phyloP scores from a whole-genome alignment of 2,113 vertebrate species.

The Pelusios castaneus region DNA sequence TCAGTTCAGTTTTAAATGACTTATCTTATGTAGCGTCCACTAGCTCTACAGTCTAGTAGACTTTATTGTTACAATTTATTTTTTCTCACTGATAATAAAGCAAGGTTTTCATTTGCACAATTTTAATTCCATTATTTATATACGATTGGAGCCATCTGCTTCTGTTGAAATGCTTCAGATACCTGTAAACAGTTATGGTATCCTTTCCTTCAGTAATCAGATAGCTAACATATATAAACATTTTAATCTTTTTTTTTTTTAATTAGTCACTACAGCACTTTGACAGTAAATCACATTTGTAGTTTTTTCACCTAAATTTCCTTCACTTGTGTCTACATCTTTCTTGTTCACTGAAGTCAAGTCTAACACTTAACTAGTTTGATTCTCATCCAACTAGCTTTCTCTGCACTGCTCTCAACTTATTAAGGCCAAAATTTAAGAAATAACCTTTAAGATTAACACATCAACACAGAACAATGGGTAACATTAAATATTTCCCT shows the following conservation, averaged over 20 bases:
- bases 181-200: neutral
- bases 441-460: neutral
- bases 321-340: neutral
- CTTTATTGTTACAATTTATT: neutral
- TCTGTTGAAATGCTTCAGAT: neutral
- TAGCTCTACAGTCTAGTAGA: neutral
- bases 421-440: neutral
- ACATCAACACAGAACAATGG: neutral
- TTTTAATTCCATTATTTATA: neutral
- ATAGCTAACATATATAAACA: neutral
- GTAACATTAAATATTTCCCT: neutral
- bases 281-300: neutral
- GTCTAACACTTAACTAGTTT: neutral
- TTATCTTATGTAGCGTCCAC: neutral
- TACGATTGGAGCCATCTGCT: neutral
- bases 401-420: neutral
- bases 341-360: neutral
- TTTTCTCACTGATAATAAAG: neutral
- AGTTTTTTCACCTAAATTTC: neutral
- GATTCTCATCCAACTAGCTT: accelerated
- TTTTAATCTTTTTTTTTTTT: neutral
- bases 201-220: neutral
- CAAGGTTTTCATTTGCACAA: neutral
- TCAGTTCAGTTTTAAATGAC: neutral
- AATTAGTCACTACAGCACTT: neutral